phyloP scores from a whole-genome alignment of 2,888 invertebrate genomes.

The Pandemis cinnamomeana region DNA sequence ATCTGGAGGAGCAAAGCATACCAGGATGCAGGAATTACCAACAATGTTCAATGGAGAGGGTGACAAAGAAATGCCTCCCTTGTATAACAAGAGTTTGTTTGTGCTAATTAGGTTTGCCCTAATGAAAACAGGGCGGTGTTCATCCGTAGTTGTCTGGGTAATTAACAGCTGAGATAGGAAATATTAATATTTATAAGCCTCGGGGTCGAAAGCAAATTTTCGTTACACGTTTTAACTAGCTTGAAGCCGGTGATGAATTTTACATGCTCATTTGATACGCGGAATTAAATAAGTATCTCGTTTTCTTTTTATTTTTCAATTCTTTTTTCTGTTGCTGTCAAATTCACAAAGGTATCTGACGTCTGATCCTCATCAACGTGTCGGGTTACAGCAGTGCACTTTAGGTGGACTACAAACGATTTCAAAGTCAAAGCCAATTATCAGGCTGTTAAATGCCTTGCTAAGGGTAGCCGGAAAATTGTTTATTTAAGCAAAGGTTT shows the following conservation, averaged over 20 bases:
- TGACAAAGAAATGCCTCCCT: conserved; percentile 40
- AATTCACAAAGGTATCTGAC: not conserved
- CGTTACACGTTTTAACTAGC: conserved; percentile 64
- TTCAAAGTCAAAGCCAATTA: not conserved
- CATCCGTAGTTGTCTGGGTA: conserved; percentile 76
- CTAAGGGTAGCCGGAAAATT: not conserved
- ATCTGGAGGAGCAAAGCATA: conserved; percentile 21
- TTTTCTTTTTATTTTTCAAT: not conserved
- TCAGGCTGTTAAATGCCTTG: not conserved
- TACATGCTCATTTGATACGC: conserved; percentile 61
- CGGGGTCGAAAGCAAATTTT: conserved; percentile 63
- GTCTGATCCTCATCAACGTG: not conserved
- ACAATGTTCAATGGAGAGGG: conserved; percentile 39
- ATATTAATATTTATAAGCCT: conserved; percentile 81
- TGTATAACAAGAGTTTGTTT: conserved; percentile 59
- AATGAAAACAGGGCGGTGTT: conserved; percentile 76
- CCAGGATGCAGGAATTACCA: conserved; percentile 34
- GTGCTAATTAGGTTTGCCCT: conserved; percentile 75
- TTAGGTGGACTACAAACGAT: not conserved
- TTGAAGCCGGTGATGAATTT: conserved; percentile 67
- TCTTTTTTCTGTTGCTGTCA: not conserved
- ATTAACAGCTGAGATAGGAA: conserved; percentile 79
- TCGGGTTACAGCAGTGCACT: not conserved
- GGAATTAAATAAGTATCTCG: conserved; percentile 1
- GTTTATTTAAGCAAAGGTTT: not conserved